Evolutionary conservation across 1,140 invertebrate genomes (phyloP).

Genomic region (Carcinoscorpius rotundicauda): DNA sequence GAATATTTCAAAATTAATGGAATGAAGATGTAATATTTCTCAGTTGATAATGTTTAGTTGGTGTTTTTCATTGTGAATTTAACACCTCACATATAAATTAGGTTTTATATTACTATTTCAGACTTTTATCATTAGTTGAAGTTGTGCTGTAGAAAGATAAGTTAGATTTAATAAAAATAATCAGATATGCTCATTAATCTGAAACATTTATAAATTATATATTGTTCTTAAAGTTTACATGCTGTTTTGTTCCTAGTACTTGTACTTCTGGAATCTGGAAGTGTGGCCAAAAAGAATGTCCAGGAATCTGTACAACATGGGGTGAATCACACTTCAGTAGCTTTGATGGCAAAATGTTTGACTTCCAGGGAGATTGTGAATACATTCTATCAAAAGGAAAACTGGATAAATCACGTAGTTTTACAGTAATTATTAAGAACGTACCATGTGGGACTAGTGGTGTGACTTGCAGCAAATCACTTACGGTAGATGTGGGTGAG

Average conservation of each 20-base stretch:
- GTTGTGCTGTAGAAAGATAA: too few species aligned
- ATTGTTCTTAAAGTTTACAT: too few species aligned
- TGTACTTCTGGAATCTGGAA: constrained; percentile 33
- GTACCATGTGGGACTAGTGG: constrained; percentile 72
- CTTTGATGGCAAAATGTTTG: constrained; percentile 67
- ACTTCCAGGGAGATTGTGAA: constrained; percentile 78
- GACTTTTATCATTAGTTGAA: too few species aligned
- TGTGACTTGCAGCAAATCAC: constrained; percentile 71
- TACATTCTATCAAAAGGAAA: constrained; percentile 65
- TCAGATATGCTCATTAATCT: too few species aligned
- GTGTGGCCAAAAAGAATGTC: constrained; percentile 33
- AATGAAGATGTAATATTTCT: too few species aligned
- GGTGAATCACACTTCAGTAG: constrained; percentile 77
- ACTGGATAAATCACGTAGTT: constrained; percentile 30
- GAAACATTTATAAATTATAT: too few species aligned
- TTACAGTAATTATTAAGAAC: constrained; percentile 42
- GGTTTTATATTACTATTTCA: too few species aligned
- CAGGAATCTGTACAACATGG: constrained; percentile 62
- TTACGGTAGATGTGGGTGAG: constrained; percentile 39
- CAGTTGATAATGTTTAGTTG: too few species aligned
- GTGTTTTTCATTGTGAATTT: too few species aligned
- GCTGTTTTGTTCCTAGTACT: constrained; percentile 33
- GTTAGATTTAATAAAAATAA: too few species aligned
- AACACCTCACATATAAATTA: too few species aligned
- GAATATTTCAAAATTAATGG: too few species aligned